These are phyloP conservation scores for Coluber constrictor DNA, from an alignment of 2,797 vertebrate species.

Conservation along the genomic window DNA sequence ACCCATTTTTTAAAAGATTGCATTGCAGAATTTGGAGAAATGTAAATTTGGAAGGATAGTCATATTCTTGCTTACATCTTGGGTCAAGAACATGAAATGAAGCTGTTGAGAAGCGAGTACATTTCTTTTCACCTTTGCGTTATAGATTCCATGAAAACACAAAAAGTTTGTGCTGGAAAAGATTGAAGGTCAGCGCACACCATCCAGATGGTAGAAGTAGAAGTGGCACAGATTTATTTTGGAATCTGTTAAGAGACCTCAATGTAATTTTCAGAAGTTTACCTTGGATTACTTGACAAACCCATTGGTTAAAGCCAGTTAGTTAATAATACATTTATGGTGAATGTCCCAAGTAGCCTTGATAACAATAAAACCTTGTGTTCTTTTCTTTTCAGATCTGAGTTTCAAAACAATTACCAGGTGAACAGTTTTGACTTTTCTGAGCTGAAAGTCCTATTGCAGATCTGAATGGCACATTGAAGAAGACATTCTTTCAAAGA, in stretches of 20 bases:
- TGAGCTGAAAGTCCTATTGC: not conserved
- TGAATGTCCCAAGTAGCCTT: not conserved
- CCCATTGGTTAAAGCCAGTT: not conserved
- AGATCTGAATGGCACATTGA: not conserved
- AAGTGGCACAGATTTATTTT: not conserved
- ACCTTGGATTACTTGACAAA: not conserved
- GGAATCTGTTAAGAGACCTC: not conserved
- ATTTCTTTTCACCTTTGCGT: not conserved
- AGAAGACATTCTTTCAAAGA: not conserved
- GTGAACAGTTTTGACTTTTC: not conserved
- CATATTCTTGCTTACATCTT: not conserved
- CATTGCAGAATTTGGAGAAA: not conserved
- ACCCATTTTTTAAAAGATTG: not conserved
- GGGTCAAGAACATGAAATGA: not conserved
- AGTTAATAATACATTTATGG: not conserved
- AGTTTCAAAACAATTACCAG: not conserved
- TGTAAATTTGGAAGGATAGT: not conserved
- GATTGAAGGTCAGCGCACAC: not conserved
- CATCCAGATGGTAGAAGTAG: not conserved
- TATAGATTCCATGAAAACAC: not conserved
- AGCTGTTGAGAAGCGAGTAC: not conserved
- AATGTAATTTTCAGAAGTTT: not conserved
- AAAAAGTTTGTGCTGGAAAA: not conserved
- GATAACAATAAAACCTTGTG: not conserved
- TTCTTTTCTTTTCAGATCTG: not conserved